Evolutionary conservation across 2,888 invertebrate genomes (phyloP).

Genomic region (Lithodes maja): DNA sequence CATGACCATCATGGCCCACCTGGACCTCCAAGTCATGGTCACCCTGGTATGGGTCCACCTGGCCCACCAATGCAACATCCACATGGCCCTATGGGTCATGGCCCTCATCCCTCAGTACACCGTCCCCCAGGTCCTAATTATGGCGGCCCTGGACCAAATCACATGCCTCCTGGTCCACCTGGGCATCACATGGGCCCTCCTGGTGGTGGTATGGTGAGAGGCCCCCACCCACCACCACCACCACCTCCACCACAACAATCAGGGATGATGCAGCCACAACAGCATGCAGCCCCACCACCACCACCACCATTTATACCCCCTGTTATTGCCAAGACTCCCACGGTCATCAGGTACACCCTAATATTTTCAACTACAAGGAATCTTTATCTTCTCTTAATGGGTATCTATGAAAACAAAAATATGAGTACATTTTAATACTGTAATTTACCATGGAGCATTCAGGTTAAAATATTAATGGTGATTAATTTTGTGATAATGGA

Average conservation of each 20-base stretch:
- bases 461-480: too few species aligned
- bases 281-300: conserved; percentile 27
- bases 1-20: conserved; percentile 33
- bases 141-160: conserved; percentile 39
- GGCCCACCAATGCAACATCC: conserved; percentile 33
- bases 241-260: conserved; percentile 43
- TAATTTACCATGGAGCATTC: too few species aligned
- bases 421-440: too few species aligned
- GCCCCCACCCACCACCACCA: conserved; percentile 51
- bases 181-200: conserved; percentile 51
- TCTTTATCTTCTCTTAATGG: too few species aligned
- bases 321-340: conserved; percentile 50
- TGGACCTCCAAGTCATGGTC: conserved; percentile 28
- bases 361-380: not conserved
- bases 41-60: conserved; percentile 47
- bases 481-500: too few species aligned
- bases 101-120: conserved; percentile 17
- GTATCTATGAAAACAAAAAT: too few species aligned
- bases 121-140: conserved; percentile 29
- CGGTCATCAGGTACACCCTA: conserved; percentile 45
- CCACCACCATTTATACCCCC: conserved; percentile 47
- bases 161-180: conserved; percentile 35
- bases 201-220: conserved; percentile 47
- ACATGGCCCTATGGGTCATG: conserved; percentile 41
- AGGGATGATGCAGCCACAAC: conserved; percentile 23